Percentiles rank a stretch among this genome's conserved stretches.
These are phyloP conservation scores for Poecilia latipinna DNA, from an alignment of 2,113 vertebrate species.

Conservation along the genomic window DNA sequence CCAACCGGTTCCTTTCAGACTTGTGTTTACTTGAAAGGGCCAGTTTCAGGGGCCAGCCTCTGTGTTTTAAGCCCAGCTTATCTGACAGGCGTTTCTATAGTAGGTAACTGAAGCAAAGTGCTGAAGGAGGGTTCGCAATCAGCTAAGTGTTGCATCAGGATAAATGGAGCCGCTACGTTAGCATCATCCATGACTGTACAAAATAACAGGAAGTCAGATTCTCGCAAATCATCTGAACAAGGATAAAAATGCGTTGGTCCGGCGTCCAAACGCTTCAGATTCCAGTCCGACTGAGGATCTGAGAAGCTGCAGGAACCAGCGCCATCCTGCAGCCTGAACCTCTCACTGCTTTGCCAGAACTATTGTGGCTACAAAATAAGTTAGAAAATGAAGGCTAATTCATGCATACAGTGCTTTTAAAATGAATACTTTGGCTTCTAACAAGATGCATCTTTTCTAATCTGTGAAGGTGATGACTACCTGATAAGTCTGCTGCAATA, in stretches of 20 bases:
- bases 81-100: conserved; percentile 32
- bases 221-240: not conserved
- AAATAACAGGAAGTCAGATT: not conserved
- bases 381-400: no score
- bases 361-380: not conserved
- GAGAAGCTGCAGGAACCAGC: not conserved
- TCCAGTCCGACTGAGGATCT: not conserved
- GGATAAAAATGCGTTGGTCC: not conserved
- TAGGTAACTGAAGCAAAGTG: conserved; percentile 8
- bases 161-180: not conserved
- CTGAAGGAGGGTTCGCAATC: not conserved
- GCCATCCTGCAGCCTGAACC: not conserved
- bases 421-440: not conserved
- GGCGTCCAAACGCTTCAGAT: not conserved
- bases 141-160: not conserved
- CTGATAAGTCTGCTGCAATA: no score
- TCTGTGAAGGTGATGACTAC: not conserved
- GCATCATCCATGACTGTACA: not conserved
- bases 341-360: not conserved
- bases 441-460: not conserved
- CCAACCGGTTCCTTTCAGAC: conserved; percentile 34
- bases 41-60: conserved; percentile 36
- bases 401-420: not conserved
- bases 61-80: conserved; percentile 56
- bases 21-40: conserved; percentile 60